Conservation (phyloP, 2,888 invertebrate species). For the Hymenopus coronatus region DNA sequence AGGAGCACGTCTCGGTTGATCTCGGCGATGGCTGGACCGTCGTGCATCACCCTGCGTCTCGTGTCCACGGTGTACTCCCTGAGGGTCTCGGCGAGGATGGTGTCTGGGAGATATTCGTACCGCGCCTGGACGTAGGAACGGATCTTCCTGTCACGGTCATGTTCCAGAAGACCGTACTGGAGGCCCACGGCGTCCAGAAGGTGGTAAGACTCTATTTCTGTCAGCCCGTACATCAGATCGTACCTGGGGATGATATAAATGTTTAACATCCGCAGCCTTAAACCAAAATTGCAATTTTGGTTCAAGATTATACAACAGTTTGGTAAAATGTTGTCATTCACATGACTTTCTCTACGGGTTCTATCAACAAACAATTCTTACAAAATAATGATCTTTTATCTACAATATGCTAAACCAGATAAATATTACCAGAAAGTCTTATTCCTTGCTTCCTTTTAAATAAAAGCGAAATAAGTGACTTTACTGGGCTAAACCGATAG, state of each 20-base stretch:
- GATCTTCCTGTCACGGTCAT: conserved; percentile 52
- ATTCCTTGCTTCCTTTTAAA: no score
- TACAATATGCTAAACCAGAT: no score
- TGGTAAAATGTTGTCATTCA: no score
- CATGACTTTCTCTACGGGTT: no score
- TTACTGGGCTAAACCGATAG: no score
- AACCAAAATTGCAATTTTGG: no score
- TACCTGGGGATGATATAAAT: conserved; percentile 65
- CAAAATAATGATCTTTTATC: no score
- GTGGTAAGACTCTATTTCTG: conserved; percentile 78
- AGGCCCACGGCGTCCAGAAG: conserved; percentile 69
- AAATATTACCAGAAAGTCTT: no score
- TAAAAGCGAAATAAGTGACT: no score
- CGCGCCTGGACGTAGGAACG: conserved; percentile 54
- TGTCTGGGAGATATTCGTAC: conserved; percentile 72
- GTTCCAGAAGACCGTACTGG: conserved; percentile 69
- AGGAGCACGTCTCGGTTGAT: conserved; percentile 75
- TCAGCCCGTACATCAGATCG: conserved; percentile 82
- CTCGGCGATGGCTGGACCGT: conserved; percentile 49
- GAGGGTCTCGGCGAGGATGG: conserved; percentile 61
- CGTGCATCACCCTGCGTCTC: not conserved
- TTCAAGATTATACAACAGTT: no score
- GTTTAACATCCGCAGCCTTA: no score
- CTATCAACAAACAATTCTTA: no score
- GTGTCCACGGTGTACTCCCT: conserved; percentile 53